A percentile compares a stretch with the other conserved stretches of the same genome.
Conservation (phyloP, 2,113 vertebrate species). For the Girardinichthys multiradiatus region DNA sequence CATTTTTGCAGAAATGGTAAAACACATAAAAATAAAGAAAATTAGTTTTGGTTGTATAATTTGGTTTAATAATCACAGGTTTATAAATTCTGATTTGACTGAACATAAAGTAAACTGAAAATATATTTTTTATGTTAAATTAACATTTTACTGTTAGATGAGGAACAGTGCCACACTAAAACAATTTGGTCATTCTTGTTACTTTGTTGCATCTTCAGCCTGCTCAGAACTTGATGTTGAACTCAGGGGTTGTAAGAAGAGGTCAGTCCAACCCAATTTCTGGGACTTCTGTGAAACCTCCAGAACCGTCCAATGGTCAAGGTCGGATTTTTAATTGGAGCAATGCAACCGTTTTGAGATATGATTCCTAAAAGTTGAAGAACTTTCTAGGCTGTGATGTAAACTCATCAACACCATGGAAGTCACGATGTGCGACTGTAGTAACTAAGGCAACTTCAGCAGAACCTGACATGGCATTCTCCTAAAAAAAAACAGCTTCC, state of each 20-base stretch:
- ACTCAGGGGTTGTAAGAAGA: neutral
- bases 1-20: neutral
- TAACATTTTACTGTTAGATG: conserved; percentile 8
- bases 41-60: neutral
- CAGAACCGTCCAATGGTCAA: neutral
- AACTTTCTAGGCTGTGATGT: conserved; percentile 4
- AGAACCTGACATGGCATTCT: conserved; percentile 11
- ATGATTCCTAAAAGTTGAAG: neutral
- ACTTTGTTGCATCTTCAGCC: conserved; percentile 1
- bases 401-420: conserved; percentile 24
- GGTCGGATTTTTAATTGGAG: conserved; percentile 2
- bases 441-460: conserved; percentile 67
- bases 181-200: neutral
- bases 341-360: neutral
- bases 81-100: neutral
- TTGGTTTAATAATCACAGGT: neutral
- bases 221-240: conserved; percentile 6
- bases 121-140: conserved; percentile 10
- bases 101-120: neutral
- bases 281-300: neutral
- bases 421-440: conserved; percentile 6
- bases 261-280: neutral
- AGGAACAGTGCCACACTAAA: neutral
- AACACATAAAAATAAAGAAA: neutral
- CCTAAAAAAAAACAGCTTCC: neutral